These are phyloP conservation scores for Acestrorhynchus altus DNA, from an alignment of 2,797 vertebrate species.

Conservation along the genomic window DNA sequence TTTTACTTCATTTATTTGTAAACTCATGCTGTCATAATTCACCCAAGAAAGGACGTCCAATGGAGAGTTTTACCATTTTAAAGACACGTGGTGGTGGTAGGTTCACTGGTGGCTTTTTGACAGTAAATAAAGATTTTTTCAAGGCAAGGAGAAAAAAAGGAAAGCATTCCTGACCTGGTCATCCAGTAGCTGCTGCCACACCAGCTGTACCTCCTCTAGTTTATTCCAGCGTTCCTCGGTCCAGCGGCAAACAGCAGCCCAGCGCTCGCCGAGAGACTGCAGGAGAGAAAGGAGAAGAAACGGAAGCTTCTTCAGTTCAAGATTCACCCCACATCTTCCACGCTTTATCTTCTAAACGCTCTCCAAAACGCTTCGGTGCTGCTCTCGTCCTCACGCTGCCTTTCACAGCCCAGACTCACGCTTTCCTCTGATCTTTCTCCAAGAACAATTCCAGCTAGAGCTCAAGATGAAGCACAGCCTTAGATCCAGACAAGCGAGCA, in stretches of 20 bases:
- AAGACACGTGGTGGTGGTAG: no score
- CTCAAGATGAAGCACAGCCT: neutral
- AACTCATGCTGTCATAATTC: no score
- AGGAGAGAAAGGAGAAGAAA: conserved; percentile 22
- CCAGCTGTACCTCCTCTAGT: conserved; percentile 86
- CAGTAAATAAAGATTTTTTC: no score
- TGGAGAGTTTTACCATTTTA: no score
- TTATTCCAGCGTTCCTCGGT: conserved; percentile 91
- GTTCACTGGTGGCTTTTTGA: no score
- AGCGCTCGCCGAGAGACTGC: conserved; percentile 92
- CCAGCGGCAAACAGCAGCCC: conserved; percentile 98
- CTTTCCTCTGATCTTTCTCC: neutral
- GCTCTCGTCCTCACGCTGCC: neutral
- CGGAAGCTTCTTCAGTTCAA: neutral
- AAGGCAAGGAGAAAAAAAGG: no score
- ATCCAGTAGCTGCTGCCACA: conserved; percentile 92
- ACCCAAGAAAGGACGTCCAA: no score
- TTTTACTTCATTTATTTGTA: no score
- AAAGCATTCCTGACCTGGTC: conserved; percentile 90
- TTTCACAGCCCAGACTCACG: neutral
- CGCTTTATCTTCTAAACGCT: neutral
- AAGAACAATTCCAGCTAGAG: neutral
- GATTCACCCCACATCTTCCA: no score
- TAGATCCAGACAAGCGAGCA: neutral
- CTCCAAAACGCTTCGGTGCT: neutral